These are phyloP conservation scores for Corythornis cristatus DNA, from an alignment of 2,113 vertebrate species.

Conservation along the genomic window DNA sequence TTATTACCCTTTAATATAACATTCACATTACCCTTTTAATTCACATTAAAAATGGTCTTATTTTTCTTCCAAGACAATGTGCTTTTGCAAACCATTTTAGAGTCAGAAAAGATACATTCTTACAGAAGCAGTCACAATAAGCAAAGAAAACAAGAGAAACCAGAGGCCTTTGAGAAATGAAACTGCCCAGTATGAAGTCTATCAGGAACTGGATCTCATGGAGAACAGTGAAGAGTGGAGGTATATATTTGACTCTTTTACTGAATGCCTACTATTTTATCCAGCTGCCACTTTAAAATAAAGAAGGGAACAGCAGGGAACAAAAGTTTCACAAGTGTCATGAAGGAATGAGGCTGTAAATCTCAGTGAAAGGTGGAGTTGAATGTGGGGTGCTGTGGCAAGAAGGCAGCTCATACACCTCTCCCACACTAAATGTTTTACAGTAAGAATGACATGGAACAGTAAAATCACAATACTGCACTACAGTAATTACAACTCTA, in stretches of 20 bases:
- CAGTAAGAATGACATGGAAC: not conserved
- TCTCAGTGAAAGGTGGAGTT: not conserved
- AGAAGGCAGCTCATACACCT: not conserved
- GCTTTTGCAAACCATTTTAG: not conserved
- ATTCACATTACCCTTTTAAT: not conserved
- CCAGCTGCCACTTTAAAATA: not conserved
- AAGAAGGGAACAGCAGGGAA: not conserved
- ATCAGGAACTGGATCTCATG: not conserved
- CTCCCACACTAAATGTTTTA: not conserved
- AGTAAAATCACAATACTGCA: not conserved
- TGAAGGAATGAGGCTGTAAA: not conserved
- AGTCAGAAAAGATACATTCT: not conserved
- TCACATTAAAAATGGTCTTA: not conserved
- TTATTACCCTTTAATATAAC: not conserved
- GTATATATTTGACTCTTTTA: not conserved
- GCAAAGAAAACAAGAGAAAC: not conserved
- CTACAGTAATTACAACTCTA: too few species aligned
- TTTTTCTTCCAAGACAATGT: not conserved
- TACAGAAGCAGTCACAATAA: not conserved
- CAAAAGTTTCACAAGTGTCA: not conserved
- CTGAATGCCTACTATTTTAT: not conserved
- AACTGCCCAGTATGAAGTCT: not conserved
- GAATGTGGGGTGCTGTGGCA: not conserved
- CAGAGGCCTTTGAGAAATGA: not conserved
- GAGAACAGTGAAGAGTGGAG: not conserved